phyloP scores from a whole-genome alignment of 2,888 invertebrate species.

The Cephus nigrinus region DNA sequence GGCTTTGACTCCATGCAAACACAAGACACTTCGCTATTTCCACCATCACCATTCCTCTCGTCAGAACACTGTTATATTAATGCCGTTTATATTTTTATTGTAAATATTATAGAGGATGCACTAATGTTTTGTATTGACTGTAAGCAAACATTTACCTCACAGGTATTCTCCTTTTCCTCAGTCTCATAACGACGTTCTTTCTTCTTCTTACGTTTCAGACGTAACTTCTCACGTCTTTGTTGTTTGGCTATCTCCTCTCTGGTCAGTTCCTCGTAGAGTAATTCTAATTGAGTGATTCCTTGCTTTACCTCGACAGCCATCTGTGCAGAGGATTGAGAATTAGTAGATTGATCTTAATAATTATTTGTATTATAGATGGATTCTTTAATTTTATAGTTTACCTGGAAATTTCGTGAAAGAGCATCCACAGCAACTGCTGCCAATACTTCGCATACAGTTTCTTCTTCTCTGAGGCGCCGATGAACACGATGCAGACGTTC shows the following conservation, averaged over 20 bases:
- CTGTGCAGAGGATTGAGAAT: conserved; percentile 49
- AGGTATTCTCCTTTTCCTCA: conserved; percentile 65
- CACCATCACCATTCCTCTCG: conserved; percentile 30
- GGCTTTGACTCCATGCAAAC: conserved; percentile 48
- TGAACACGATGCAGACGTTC: conserved; percentile 90
- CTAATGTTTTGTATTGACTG: background rate
- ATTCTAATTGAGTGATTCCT: conserved; percentile 88
- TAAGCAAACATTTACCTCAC: conserved; percentile 55
- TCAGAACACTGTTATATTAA: conserved; percentile 32
- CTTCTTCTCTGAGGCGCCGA: conserved; percentile 88
- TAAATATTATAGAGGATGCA: background rate
- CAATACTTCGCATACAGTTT: conserved; percentile 93
- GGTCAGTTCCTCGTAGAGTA: conserved; percentile 87
- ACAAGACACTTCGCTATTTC: conserved; percentile 32
- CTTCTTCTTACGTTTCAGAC: conserved; percentile 81
- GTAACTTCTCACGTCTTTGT: conserved; percentile 87
- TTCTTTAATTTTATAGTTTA: conserved; percentile 28
- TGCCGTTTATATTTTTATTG: background rate
- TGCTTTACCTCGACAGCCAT: conserved; percentile 90
- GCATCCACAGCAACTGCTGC: conserved; percentile 91
- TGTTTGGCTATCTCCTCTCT: conserved; percentile 88
- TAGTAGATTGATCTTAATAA: background rate
- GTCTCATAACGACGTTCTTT: conserved; percentile 73
- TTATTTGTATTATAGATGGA: background rate
- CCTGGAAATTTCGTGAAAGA: conserved; percentile 87